Evolutionary conservation across 2,113 vertebrate species (phyloP).

Genomic region (Sardina pilchardus): DNA sequence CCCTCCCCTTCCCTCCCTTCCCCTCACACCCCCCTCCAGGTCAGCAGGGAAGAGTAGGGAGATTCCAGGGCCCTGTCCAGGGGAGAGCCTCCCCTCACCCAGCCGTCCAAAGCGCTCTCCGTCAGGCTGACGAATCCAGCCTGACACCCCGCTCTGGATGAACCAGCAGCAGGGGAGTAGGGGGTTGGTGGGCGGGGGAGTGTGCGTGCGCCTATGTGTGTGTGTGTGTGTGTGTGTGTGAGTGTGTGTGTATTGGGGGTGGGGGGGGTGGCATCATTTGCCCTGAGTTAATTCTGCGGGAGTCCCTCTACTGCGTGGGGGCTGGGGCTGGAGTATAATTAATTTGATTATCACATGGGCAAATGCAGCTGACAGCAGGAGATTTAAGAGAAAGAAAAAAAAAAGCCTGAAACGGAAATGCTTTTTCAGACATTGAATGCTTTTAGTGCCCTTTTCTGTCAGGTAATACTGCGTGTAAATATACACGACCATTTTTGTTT

Average conservation of each 20-base stretch:
- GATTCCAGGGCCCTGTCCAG: constrained; percentile 64
- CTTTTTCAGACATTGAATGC: constrained; percentile 63
- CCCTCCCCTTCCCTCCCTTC: neutral
- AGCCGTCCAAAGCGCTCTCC: constrained; percentile 75
- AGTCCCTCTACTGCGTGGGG: constrained; percentile 54
- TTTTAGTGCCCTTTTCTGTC: constrained; percentile 61
- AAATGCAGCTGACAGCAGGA: constrained; percentile 76
- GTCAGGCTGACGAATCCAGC: constrained; percentile 75
- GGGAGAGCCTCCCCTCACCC: constrained; percentile 72
- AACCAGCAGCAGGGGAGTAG: constrained; percentile 65
- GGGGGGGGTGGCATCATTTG: constrained; percentile 66
- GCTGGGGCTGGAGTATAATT: constrained; percentile 72
- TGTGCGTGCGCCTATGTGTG: constrained; percentile 36
- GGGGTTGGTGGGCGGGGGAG: constrained; percentile 21
- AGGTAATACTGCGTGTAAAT: constrained; percentile 58
- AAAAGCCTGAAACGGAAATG: constrained; percentile 52
- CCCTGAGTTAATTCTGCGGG: constrained; percentile 75
- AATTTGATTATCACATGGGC: constrained; percentile 78
- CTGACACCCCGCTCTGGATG: constrained; percentile 76
- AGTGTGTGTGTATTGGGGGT: neutral
- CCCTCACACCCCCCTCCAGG: constrained; percentile 54
- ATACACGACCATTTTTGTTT: constrained; percentile 45
- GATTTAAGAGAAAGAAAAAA: constrained; percentile 56
- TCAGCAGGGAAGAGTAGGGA: constrained; percentile 60
- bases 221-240: constrained; percentile 36